A percentile compares a stretch with the other conserved stretches of the same genome.
phyloP scores from a whole-genome alignment of 1,140 invertebrate species.

The Melitaea cinxia region DNA sequence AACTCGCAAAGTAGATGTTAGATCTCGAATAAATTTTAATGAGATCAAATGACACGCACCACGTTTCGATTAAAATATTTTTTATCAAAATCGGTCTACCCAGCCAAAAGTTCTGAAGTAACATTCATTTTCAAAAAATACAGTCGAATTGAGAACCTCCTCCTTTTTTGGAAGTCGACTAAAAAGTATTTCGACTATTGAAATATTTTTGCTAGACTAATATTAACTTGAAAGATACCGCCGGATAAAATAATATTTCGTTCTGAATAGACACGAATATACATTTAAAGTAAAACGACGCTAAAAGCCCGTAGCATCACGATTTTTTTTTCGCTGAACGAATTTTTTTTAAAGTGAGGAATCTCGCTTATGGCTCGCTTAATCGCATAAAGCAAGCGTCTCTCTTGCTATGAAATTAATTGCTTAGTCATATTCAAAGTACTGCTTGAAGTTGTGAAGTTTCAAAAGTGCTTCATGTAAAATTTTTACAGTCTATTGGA shows the following conservation, averaged over 20 bases:
- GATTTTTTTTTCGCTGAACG: constrained; percentile 17
- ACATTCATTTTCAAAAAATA: too few species aligned
- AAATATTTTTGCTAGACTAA: background rate
- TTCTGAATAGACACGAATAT: constrained; percentile 2
- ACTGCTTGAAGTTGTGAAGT: too few species aligned
- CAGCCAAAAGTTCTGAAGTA: too few species aligned
- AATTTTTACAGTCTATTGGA: too few species aligned
- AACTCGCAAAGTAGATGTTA: too few species aligned
- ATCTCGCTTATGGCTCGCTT: constrained; percentile 20
- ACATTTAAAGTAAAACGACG: constrained; percentile 7
- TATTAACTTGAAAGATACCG: background rate
- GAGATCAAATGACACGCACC: too few species aligned
- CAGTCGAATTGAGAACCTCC: too few species aligned
- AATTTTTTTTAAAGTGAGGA: constrained; percentile 17
- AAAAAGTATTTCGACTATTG: background rate
- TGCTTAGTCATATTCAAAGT: constrained; percentile 3
- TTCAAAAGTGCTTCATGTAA: too few species aligned
- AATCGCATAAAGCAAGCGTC: constrained; percentile 17
- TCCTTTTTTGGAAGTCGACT: too few species aligned
- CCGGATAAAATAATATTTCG: background rate
- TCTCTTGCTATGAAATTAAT: constrained; percentile 4
- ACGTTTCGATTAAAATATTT: too few species aligned
- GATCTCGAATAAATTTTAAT: too few species aligned
- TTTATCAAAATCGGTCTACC: too few species aligned
- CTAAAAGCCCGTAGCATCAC: constrained; percentile 23